phyloP scores from a whole-genome alignment of 37 sponge, comb jelly and placozoan genomes.

The Mnemiopsis leidyi region DNA sequence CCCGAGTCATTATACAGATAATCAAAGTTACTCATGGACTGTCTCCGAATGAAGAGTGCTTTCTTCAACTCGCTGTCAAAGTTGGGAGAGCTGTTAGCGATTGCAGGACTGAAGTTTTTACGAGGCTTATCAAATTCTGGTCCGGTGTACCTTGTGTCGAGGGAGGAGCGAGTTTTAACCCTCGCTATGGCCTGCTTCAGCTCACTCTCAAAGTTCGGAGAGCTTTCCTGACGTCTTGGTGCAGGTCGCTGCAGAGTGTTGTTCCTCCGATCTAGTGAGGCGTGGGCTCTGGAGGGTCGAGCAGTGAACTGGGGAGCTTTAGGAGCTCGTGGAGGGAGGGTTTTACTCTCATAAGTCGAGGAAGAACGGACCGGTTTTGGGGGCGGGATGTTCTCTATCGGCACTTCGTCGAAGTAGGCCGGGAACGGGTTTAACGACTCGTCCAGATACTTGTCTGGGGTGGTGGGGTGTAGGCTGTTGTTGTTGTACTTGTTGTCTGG shows the following conservation, averaged over 20 bases:
- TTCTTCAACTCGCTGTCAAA: neutral
- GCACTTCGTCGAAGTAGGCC: neutral
- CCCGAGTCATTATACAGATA: too few relatives aligned
- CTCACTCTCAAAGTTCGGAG: neutral
- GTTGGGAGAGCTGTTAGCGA: neutral
- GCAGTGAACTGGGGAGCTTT: neutral
- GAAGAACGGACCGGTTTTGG: neutral
- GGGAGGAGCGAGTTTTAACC: neutral
- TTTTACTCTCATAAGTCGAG: neutral
- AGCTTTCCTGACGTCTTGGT: neutral
- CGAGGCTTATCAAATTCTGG: neutral
- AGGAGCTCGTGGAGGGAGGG: neutral
- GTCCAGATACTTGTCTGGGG: neutral
- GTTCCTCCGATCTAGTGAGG: neutral
- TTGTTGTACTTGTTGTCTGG: too few relatives aligned
- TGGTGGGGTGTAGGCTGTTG: neutral
- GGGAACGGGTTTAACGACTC: neutral
- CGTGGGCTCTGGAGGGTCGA: neutral
- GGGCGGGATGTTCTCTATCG: neutral
- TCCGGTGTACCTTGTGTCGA: neutral
- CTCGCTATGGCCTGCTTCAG: neutral
- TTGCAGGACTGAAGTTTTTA: neutral
- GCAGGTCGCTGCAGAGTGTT: neutral
- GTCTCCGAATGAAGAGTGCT: neutral
- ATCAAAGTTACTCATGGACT: neutral